A percentile compares a stretch with the other conserved stretches of the same genome.
Evolutionary conservation across 2,888 invertebrate species (phyloP).

Genomic region (Agonum fuliginosum): DNA sequence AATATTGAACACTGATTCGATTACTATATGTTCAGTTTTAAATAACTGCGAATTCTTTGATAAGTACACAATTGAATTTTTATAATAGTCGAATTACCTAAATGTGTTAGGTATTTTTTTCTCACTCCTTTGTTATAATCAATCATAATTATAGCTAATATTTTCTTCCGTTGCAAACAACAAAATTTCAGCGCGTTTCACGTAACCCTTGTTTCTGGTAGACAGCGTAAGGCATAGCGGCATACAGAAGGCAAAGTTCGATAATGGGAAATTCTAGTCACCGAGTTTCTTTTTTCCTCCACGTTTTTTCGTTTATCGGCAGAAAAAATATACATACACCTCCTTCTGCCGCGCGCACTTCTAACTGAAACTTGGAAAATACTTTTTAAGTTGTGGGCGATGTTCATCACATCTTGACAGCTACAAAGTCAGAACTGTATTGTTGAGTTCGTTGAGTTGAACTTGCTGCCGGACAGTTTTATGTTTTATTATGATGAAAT

Average conservation of each 20-base stretch:
- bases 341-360: conserved; percentile 7
- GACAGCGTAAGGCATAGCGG: too few relatives aligned
- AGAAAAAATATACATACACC: conserved; percentile 52
- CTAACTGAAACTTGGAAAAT: conserved; percentile 48
- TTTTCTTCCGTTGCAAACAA: conserved; percentile 19
- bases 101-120: too few relatives aligned
- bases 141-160: conserved; percentile 14
- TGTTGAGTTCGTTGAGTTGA: conserved; percentile 45
- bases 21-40: too few relatives aligned
- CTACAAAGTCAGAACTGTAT: conserved; percentile 57
- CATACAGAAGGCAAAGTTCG: conserved; percentile 44
- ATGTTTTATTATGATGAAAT: conserved; percentile 48
- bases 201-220: conserved; percentile 33
- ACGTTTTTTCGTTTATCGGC: conserved; percentile 46
- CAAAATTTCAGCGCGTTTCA: background rate
- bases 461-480: conserved; percentile 40
- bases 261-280: conserved; percentile 67
- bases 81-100: too few relatives aligned
- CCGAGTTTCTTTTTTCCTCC: conserved; percentile 65
- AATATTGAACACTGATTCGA: too few relatives aligned
- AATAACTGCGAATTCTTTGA: too few relatives aligned
- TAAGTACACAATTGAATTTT: too few relatives aligned
- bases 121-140: too few relatives aligned
- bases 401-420: conserved; percentile 58
- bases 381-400: conserved; percentile 54